A percentile compares a stretch with the other conserved stretches of the same genome.
phyloP scores from a whole-genome alignment of 2,797 vertebrate genomes.

The Oryzias sinensis region DNA sequence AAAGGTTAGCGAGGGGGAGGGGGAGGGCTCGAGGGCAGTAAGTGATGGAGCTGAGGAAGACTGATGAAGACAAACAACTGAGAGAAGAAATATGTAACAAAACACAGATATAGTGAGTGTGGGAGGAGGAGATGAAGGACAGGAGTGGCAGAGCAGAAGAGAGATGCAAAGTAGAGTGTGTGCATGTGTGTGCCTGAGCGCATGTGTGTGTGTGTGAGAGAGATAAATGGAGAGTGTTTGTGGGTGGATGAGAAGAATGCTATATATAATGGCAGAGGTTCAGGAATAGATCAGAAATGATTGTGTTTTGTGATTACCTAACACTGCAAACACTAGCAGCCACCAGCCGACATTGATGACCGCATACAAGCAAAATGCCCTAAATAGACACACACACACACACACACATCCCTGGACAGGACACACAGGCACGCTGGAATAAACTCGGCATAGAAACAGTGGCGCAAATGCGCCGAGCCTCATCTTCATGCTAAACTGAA shows the following conservation, averaged over 20 bases:
- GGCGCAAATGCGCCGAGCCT: constrained; percentile 45
- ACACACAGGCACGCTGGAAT: constrained; percentile 37
- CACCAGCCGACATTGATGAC: constrained; percentile 66
- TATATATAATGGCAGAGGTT: constrained; percentile 80
- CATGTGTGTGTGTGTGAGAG: constrained; percentile 28
- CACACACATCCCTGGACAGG: constrained; percentile 7
- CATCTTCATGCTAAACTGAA: constrained; percentile 74
- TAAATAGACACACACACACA: constrained; percentile 28
- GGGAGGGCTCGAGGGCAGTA: constrained; percentile 42
- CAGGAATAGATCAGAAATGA: constrained; percentile 78
- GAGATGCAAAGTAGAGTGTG: constrained; percentile 50
- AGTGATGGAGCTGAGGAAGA: constrained; percentile 44
- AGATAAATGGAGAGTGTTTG: constrained; percentile 66
- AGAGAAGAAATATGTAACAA: constrained; percentile 59
- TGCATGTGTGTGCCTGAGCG: constrained; percentile 15
- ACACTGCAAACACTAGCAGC: constrained; percentile 62
- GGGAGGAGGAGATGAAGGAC: constrained; percentile 71
- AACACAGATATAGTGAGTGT: constrained; percentile 62
- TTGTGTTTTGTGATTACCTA: constrained; percentile 79
- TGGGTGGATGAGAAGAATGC: constrained; percentile 76
- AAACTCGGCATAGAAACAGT: constrained; percentile 32
- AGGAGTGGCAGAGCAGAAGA: constrained; percentile 67
- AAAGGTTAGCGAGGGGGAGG: constrained; percentile 37
- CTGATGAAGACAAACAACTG: constrained; percentile 54
- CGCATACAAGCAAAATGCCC: constrained; percentile 24